These are phyloP conservation scores for Drosophila eugracilis DNA, from an alignment of 1,140 invertebrate genomes.

Conservation along the genomic window DNA sequence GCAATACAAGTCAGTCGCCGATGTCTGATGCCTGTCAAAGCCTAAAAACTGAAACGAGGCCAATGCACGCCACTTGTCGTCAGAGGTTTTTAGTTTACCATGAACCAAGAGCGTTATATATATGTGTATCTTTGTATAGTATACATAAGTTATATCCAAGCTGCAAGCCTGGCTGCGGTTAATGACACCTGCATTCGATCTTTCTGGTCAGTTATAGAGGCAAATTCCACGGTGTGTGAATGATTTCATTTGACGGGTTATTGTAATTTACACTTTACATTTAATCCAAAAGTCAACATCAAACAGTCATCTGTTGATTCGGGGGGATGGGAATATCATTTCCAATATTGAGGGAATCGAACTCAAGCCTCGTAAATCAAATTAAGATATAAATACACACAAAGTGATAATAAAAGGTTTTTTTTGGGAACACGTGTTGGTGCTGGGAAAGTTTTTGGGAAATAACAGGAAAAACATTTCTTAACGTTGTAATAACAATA, in stretches of 20 bases:
- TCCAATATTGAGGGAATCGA: not conserved
- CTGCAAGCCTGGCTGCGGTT: constrained; percentile 38
- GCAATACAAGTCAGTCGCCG: constrained; percentile 37
- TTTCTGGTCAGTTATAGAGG: constrained; percentile 27
- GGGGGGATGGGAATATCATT: not conserved
- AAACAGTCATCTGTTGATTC: constrained; percentile 22
- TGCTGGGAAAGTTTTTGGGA: constrained; percentile 5
- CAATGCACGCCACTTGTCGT: constrained; percentile 51
- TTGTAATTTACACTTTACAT: constrained; percentile 38
- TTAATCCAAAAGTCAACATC: constrained; percentile 28
- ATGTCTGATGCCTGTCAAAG: constrained; percentile 51
- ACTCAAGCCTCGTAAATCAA: constrained; percentile 4
- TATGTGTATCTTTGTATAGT: not conserved
- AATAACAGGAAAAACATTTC: too few relatives aligned
- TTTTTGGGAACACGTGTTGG: not conserved
- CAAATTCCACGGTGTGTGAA: constrained; percentile 23
- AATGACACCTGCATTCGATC: constrained; percentile 43
- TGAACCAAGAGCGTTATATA: constrained; percentile 31
- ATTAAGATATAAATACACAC: constrained; percentile 16
- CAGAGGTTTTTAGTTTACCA: constrained; percentile 42
- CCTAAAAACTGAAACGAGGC: constrained; percentile 42
- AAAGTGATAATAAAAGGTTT: constrained; percentile 2
- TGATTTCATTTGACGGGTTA: constrained; percentile 19
- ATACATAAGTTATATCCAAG: not conserved
- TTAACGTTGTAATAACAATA: too few relatives aligned